phyloP scores from a whole-genome alignment of 37 sponge, comb jelly and placozoan genomes.

The Hexactinellida sp. region DNA sequence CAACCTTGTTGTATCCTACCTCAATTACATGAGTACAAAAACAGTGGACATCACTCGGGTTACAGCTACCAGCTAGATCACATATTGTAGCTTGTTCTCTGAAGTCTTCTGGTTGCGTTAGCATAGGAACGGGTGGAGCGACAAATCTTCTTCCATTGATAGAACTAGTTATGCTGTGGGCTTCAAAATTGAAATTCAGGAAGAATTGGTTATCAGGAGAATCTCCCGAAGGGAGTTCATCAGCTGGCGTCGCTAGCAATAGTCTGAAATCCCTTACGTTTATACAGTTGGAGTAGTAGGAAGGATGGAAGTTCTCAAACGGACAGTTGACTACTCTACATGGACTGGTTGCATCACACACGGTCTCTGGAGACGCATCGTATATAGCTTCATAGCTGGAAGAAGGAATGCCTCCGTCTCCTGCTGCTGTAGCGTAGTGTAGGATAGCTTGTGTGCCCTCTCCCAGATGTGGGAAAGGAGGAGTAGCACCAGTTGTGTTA shows the following conservation, averaged over 20 bases:
- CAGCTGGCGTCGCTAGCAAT: background rate
- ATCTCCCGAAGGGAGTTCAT: background rate
- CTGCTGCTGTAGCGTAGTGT: slow-evolving; percentile 23
- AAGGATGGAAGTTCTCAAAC: slow-evolving; percentile 24
- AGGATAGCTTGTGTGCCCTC: slow-evolving; percentile 49
- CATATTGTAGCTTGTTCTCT: background rate
- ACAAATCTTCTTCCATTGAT: slow-evolving; percentile 34
- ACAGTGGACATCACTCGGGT: background rate
- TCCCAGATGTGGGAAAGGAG: slow-evolving; percentile 13
- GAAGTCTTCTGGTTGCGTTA: slow-evolving; percentile 18
- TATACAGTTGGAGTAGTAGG: slow-evolving; percentile 25
- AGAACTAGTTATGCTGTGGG: background rate
- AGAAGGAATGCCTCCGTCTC: background rate
- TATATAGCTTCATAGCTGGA: slow-evolving; percentile 22
- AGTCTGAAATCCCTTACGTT: slow-evolving; percentile 25
- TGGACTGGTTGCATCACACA: background rate
- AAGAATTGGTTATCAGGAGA: slow-evolving; percentile 23
- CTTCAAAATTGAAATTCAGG: slow-evolving; percentile 39
- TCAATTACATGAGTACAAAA: slow-evolving; percentile 9
- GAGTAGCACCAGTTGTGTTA: background rate
- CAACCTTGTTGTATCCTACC: slow-evolving; percentile 13
- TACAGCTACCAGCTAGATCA: background rate
- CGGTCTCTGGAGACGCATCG: background rate
- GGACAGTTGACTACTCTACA: slow-evolving; percentile 61
- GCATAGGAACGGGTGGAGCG: slow-evolving; percentile 16